Evolutionary conservation across 2,888 invertebrate species (phyloP), one percentile per base, ranked within the genome.

Genomic region (Dendrolimus pini): DNA sequence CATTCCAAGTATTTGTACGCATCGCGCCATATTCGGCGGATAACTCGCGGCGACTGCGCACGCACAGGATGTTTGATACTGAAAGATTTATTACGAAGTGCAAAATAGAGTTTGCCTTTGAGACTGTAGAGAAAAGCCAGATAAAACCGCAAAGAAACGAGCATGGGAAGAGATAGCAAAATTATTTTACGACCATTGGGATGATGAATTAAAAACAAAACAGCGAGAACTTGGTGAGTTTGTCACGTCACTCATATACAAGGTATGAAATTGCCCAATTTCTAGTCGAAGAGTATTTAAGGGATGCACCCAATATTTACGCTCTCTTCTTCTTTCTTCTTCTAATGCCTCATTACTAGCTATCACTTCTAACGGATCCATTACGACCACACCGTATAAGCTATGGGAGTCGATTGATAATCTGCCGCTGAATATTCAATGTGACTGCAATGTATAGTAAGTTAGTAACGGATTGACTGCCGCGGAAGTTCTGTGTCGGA

Each of bases 301-400:
- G n/a, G n/a, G n/a, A n/a, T n/a, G n/a, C n/a, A n/a, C 57, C 55
- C 60, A 60, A 65, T 61, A 63, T 65, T 62, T 61, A 60, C 58
- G 62, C 57, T 60, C 53, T n/a, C n/a, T n/a, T n/a, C n/a, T n/a
- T n/a, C n/a, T n/a, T n/a, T 58, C 58, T 42, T 57, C 58, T 61
- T 60, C 58, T 59, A 62, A 64, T 53, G 62, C 61, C 18, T 64
- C 60, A 60, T 62, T 62, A 62, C 62, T 60, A 61, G 61, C 59
- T 64, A 64, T 61, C 61, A 64, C 63, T 65, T 65, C 63, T 62
- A 65, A 61, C 59, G 65, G 61, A 63, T 63, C 61, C 62, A 64
- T 62, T 41, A 62, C 60, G 60, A 64, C 60, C 58, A 61, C 59
- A 62, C 60, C 60, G 57, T 60, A 59, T 62, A 59, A 63, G 61